Conservation (phyloP, 2,797 vertebrate species). For the Coccyzus lansbergi region DNA sequence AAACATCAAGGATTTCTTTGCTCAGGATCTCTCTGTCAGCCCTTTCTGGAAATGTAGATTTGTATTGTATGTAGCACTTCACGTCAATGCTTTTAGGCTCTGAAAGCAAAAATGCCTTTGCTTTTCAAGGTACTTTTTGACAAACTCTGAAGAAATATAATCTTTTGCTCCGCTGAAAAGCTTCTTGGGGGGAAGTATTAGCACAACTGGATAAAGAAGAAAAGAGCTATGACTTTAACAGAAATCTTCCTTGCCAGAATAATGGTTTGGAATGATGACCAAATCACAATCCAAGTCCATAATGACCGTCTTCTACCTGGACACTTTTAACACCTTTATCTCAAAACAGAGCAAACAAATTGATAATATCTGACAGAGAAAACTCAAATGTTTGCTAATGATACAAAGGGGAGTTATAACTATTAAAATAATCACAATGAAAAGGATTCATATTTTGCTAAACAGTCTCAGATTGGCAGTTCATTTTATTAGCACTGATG, state of each 20-base stretch:
- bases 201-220: not conserved
- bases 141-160: conserved; percentile 10
- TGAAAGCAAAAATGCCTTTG: not conserved
- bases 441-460: not conserved
- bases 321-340: not conserved
- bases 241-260: not conserved
- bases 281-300: not conserved
- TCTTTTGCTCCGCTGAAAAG: not conserved
- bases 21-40: not conserved
- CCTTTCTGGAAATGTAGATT: not conserved
- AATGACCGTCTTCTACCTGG: not conserved
- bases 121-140: not conserved
- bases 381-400: not conserved
- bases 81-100: not conserved
- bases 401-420: not conserved
- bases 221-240: not conserved
- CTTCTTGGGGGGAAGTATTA: not conserved
- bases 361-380: not conserved
- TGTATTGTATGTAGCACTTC: not conserved
- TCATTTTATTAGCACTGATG: not conserved
- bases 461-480: not conserved
- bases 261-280: not conserved
- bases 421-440: not conserved
- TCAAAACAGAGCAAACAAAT: not conserved
- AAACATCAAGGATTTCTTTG: conserved; percentile 25